Conservation (phyloP, 1,140 invertebrate species). For the Neotoxoptera formosana region DNA sequence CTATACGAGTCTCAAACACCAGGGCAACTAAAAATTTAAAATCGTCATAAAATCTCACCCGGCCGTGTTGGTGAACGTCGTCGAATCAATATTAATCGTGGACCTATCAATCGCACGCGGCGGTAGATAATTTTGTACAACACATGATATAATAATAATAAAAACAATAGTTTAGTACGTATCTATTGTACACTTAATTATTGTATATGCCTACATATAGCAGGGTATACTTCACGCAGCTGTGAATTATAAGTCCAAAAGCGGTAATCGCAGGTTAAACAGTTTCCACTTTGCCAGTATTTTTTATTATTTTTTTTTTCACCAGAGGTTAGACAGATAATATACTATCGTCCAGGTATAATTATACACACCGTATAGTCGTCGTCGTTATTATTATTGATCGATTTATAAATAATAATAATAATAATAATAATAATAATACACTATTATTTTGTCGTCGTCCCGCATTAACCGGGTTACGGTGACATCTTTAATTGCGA, state of each 20-base stretch:
- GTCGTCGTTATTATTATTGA: background rate
- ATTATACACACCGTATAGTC: background rate
- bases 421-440: slow-evolving; percentile 6
- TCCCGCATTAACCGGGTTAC: background rate
- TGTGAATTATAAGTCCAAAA: background rate
- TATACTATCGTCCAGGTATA: background rate
- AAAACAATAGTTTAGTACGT: background rate
- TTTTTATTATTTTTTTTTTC: background rate
- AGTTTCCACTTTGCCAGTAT: background rate
- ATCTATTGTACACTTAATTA: background rate
- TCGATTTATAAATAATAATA: background rate
- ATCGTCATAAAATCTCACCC: background rate
- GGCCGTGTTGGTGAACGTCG: too few relatives aligned
- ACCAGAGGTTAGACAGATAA: background rate
- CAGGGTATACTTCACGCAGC: background rate
- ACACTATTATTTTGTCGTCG: background rate
- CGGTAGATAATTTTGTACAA: background rate
- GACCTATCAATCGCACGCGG: background rate
- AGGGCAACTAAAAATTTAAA: background rate
- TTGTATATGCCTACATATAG: background rate
- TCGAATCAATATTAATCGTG: background rate
- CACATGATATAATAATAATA: background rate
- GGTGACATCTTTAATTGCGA: slow-evolving; percentile 20
- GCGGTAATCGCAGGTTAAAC: background rate
- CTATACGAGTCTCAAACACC: background rate